These are phyloP conservation scores for Ancistrus triradiatus DNA, from an alignment of 2,113 vertebrate genomes.

Conservation along the genomic window DNA sequence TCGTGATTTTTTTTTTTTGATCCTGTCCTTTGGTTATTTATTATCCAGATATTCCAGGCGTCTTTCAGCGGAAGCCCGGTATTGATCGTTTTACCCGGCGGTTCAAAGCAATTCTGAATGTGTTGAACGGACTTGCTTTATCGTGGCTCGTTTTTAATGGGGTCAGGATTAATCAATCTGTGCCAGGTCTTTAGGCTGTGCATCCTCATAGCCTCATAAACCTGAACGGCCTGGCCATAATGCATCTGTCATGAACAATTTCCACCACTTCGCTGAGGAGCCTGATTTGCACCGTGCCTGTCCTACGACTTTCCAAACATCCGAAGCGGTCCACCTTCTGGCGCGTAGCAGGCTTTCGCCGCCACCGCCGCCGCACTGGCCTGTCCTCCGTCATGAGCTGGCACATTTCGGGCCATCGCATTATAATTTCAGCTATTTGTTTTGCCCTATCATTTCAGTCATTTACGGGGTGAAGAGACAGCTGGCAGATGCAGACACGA, in stretches of 20 bases:
- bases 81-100: slow-evolving; percentile 55
- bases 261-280: neutral
- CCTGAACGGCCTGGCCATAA: neutral
- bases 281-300: neutral
- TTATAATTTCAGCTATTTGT: slow-evolving; percentile 38
- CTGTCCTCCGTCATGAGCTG: slow-evolving; percentile 26
- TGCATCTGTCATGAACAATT: slow-evolving; percentile 2
- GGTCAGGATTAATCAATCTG: slow-evolving; percentile 61
- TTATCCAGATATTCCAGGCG: too few species aligned
- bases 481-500: slow-evolving; percentile 54
- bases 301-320: slow-evolving; percentile 16
- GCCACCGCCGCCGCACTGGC: slow-evolving; percentile 13
- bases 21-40: slow-evolving; percentile 50
- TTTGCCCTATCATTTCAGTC: slow-evolving; percentile 35
- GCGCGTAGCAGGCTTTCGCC: neutral
- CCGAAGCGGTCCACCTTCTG: neutral
- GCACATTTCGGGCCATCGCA: neutral
- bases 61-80: slow-evolving; percentile 45
- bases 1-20: slow-evolving; percentile 41
- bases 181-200: slow-evolving; percentile 39
- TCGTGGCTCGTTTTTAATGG: slow-evolving; percentile 58
- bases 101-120: slow-evolving; percentile 54
- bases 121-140: slow-evolving; percentile 56
- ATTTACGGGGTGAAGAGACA: slow-evolving; percentile 58
- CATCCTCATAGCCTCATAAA: slow-evolving; percentile 1